Evolutionary conservation across 2,113 vertebrate genomes (phyloP), one percentile per base, ranked within the genome.

Genomic region (Tricholaema leucomelas): DNA sequence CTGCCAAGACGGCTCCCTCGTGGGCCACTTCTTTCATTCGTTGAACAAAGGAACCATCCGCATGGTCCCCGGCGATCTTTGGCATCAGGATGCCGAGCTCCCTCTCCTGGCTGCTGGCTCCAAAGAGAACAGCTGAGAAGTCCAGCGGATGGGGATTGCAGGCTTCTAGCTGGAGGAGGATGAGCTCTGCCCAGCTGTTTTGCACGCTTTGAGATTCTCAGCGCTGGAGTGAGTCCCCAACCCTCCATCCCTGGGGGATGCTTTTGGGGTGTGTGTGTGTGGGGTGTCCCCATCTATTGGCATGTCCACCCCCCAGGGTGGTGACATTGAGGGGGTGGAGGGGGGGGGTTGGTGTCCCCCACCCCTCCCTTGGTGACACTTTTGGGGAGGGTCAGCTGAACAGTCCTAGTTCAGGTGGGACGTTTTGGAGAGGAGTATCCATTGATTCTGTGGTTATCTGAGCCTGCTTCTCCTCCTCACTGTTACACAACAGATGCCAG

Each of bases 51-150:
- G 96, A 89, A 92, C 55, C 84, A 60, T 85, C 94, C 93, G 60
- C 94, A 91, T 82, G 85, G 88, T 93, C 88, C 89, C 90, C 92
- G 5, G 84, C 25, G 91, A 64, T 60, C 88, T 24, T 85, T 4
- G 40, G 77, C 9, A 88, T 66, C 4, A 87, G 89, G 91, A 72
- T 84, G 63, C 92, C 91, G 96, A 91, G 95, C 95, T 94, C 95
- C 96, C 96, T 96, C 96, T 96, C 94, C 95, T 96, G 96, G 95
- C 91, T 94, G 94, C 81, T 2, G 35, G 84, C 92, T 81, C 94
- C 8, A 91, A 91, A 95, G 80, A 15, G 94, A 93, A 92, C 77
- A 38, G 65, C 71, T 81, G 88, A 85, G 1, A 71, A 90, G 74
- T 87, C 67, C 75, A 0, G 36, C 6, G 24, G 50, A 24, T 3